phyloP scores from a whole-genome alignment of 1,140 invertebrate genomes.

The Philaenus spumarius region DNA sequence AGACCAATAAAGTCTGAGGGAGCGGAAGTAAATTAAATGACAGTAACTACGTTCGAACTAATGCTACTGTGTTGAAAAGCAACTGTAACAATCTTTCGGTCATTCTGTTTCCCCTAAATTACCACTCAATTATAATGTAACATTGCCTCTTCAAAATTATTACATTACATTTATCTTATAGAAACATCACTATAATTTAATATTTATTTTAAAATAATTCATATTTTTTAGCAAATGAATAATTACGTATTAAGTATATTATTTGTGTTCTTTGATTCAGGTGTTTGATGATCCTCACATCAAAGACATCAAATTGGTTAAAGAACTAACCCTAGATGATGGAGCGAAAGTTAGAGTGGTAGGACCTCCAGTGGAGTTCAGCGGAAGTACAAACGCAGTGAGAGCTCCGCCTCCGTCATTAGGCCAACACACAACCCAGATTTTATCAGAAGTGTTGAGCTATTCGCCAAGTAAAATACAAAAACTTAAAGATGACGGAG shows the following conservation, averaged over 20 bases:
- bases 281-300: conserved; percentile 87
- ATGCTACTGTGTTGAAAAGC: too few relatives aligned
- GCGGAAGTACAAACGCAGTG: conserved; percentile 58
- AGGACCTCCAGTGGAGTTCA: conserved; percentile 78
- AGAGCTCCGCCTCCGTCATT: conserved; percentile 72
- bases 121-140: too few relatives aligned
- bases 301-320: conserved; percentile 62
- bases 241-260: background rate
- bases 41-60: too few relatives aligned
- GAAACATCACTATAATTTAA: too few relatives aligned
- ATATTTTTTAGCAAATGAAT: conserved; percentile 63
- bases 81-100: too few relatives aligned
- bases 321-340: conserved; percentile 63
- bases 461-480: conserved; percentile 55
- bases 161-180: too few relatives aligned
- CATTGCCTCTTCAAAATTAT: too few relatives aligned
- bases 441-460: conserved; percentile 63
- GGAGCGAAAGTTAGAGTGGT: conserved; percentile 71
- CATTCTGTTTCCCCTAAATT: too few relatives aligned
- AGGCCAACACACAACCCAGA: conserved; percentile 78
- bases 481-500: conserved; percentile 44
- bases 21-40: too few relatives aligned
- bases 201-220: too few relatives aligned
- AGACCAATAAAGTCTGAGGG: too few relatives aligned
- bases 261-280: conserved; percentile 32